Percentiles rank a stretch among this genome's conserved stretches.
Evolutionary conservation across 2,113 vertebrate species (phyloP).

Genomic region (Ailuropoda melanoleuca): DNA sequence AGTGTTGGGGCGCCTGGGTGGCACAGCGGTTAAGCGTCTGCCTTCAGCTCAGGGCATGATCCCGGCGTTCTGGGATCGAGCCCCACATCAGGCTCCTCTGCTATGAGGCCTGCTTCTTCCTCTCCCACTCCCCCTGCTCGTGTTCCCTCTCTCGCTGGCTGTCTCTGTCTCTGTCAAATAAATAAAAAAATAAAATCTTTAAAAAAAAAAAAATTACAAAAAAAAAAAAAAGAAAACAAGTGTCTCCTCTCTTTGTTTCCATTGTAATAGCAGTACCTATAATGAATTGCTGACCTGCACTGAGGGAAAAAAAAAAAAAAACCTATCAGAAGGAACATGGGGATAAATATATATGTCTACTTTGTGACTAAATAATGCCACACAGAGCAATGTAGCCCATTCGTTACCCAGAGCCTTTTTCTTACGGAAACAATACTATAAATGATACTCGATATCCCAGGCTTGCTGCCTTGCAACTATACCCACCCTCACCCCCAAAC

Average conservation of each 20-base stretch:
- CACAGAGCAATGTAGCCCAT: neutral
- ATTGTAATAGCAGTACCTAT: neutral
- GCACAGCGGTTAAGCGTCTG: too few species aligned
- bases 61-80: too few species aligned
- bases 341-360: neutral
- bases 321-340: neutral
- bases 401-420: neutral
- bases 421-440: slow-evolving; percentile 18
- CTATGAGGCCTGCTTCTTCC: too few species aligned
- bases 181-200: too few species aligned
- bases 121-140: too few species aligned
- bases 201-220: too few species aligned
- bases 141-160: too few species aligned
- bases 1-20: too few species aligned
- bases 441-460: neutral
- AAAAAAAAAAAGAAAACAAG: slow-evolving; percentile 31
- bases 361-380: neutral
- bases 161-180: too few species aligned
- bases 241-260: slow-evolving; percentile 41
- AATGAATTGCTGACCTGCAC: neutral
- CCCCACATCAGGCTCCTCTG: too few species aligned
- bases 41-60: too few species aligned
- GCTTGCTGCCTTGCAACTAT: neutral
- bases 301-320: neutral
- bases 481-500: neutral